A percentile compares a stretch with the other conserved stretches of the same genome.
Conservation (phyloP, 2,113 vertebrate genomes). For the Takifugu flavidus region DNA sequence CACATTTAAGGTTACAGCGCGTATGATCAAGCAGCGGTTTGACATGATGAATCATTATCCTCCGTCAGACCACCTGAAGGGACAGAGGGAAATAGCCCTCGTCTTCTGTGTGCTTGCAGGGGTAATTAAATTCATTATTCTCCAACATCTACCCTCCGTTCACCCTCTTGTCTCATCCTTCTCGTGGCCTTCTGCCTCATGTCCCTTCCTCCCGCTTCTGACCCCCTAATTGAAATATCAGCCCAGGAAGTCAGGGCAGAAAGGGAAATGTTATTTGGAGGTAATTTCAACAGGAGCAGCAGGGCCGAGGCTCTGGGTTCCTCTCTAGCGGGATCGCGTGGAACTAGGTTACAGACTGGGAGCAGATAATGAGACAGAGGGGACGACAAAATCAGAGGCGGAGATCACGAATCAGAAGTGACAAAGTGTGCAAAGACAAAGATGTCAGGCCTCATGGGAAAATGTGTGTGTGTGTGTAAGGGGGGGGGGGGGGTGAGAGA, state of each 20-base stretch:
- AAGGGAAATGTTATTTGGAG: slow-evolving; percentile 66
- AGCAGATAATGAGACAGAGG: slow-evolving; percentile 49
- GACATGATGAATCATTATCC: slow-evolving; percentile 7
- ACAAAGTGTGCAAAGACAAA: slow-evolving; percentile 51
- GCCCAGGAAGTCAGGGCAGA: slow-evolving; percentile 37
- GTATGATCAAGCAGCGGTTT: not conserved
- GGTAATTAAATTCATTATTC: slow-evolving; percentile 29
- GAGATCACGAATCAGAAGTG: slow-evolving; percentile 38
- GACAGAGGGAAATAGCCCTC: slow-evolving; percentile 2
- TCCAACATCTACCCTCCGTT: slow-evolving; percentile 18
- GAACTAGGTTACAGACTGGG: slow-evolving; percentile 57
- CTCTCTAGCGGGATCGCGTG: slow-evolving; percentile 38
- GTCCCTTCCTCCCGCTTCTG: slow-evolving; percentile 30
- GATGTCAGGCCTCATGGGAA: slow-evolving; percentile 40
- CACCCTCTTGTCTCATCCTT: slow-evolving; percentile 17
- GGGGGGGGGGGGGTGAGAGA: not conserved
- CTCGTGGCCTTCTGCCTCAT: slow-evolving; percentile 8
- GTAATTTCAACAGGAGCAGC: slow-evolving; percentile 35
- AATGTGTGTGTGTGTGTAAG: not conserved
- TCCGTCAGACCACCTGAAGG: slow-evolving; percentile 9
- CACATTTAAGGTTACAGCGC: slow-evolving; percentile 9
- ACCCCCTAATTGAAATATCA: slow-evolving; percentile 70
- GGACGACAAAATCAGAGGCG: slow-evolving; percentile 15
- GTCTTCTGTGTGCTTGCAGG: slow-evolving; percentile 6
- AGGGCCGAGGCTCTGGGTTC: slow-evolving; percentile 32